Evolutionary conservation across 1,140 invertebrate genomes (phyloP), one percentile per base, ranked within the genome.

Genomic region (Parasteatoda tepidariorum): DNA sequence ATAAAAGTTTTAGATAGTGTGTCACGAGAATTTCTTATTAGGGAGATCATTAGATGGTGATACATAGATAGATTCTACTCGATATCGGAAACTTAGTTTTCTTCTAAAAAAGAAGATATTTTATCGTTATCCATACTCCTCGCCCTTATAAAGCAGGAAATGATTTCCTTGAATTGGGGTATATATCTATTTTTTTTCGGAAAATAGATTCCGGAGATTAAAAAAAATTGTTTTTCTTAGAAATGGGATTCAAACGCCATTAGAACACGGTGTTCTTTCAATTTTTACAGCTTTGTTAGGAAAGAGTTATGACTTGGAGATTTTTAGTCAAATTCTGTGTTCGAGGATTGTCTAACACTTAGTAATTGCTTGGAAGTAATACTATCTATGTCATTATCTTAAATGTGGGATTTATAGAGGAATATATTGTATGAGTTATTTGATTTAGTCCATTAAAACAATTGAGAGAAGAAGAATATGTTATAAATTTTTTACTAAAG

Each of bases 21-120:
- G 68, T 71, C 68, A 71, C 68, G 68, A 55, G 28, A 71, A 55
- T 31, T 55, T 9, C 68, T 71, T 71, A 71, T 71, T 71, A 31
- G 26, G 18, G 7, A 30, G 9, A 4, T 55, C 48, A 57, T 71
- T 57, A 57, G 41, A 4, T 6, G 24, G 5, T 55, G 26, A 71
- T 71, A 48, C 28, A n/a, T 26, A 33, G 41, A 30, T 71, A n/a
- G 28, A 6, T 9, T 55, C 22, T 57, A 18, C 38, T 26, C 34
- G 33, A 26, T 68, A 68, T 31, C 68, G 68, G 68, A 55, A 71
- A 31, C 22, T 31, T 28, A n/a, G 62, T 31, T 48, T 68, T 48
- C 66, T n/a, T n/a, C 38, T 48, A 48, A n/a, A 48, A 48, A 48
- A 48, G 38, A 48, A n/a, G 9, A 48, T 48, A 9, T 18, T 4